Base-by-base conservation (phyloP, 2,113 vertebrate genomes). In the Mastomys coucha region DNA sequence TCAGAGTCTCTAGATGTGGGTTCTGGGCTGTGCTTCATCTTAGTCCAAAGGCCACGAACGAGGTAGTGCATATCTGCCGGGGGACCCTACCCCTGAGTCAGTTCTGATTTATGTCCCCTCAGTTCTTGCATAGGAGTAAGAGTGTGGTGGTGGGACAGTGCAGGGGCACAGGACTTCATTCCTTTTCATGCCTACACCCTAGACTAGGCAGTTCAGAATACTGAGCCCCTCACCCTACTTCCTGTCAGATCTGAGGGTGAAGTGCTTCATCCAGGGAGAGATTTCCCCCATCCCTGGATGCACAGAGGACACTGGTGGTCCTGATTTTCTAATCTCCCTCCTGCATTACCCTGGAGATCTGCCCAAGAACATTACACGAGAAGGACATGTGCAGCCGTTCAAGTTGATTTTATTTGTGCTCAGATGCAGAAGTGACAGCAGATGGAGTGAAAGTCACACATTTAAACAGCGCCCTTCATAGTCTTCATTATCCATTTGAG, bases 401-500 rank as follows among this genome's bases (percentile, higher is more conserved):
- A 69, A 33, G 24, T 9, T 89, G 81, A 28, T 76, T 97, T 97
- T 97, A 97, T 97, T 96, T 91, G 39, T 36, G 53, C 31, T 73
- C 49, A 49, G 63, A 87, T 24, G 5, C 76, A 89, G 13, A 91
- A 58, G 60, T 20, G 3, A 53, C 72, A 91, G 19, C n/a, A n/a
- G 85, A 51, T 77, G 53, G 8, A 5, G 39, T 2, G 53, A 33
- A 8, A 33, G 1, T 0, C 36, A 8, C 0, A 17, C 12, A 28
- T 80, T 0, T 97, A 96, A 58, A 39, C 76, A 78, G 1, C 95
- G 58, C 0, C 56, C 26, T 88, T 80, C 22, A 95, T 97, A 7
- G 95, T 98, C 49, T 89, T 93, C 0, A 6, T 92, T 96, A 99
- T 98, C 99, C 99, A 99, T 2, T 53, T 36, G 9, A 98, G 76